Evolutionary conservation across 2,888 invertebrate species (phyloP), one percentile per base, ranked within the genome.

Genomic region (Oasisia sp.): DNA sequence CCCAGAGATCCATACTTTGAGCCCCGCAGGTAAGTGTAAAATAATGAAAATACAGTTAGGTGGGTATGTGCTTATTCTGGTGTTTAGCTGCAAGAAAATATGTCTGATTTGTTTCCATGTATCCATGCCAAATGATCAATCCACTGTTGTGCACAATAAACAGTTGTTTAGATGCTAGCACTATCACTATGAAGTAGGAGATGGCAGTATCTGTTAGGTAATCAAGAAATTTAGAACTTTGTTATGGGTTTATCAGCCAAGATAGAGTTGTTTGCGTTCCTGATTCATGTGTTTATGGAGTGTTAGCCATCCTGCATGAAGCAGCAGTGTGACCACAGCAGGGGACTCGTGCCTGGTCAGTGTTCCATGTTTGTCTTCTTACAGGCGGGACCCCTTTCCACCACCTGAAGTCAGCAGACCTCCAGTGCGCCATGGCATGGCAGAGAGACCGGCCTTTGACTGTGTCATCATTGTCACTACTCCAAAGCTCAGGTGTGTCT

Each of bases 401-500:
- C 74, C 74, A 74, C 74, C 74, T 74, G 74, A 74, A 74, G 74
- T 74, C 19, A n/a, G 19, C 27, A 74, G 74, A 74, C 74, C 74
- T n/a, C 74, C 74, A 5, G 7, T 74, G 74, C 74, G 74, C n/a
- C 74, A 74, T 27, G 74, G 74, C 74, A 74, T 74, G 74, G 74
- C 74, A 5, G 74, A 74, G 74, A 74, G 74, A 74, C 74, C 74
- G 27, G 74, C 74, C 74, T 74, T 74, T 74, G 74, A 74, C 74
- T 74, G 74, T 74, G 74, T n/a, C 74, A 74, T 74, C 74, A 74
- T 74, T 74, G 74, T 74, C 74, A 74, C 74, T 5, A 74, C 74
- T 14, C 74, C 74, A 19, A 74, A 74, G 74, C 74, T 74, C 27
- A 27, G 74, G 74, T 74, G 27, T 74, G 74, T n/a, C 14, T 1